Base-by-base conservation (phyloP, 2,797 vertebrate genomes). In the Rhinoraja longicauda region DNA sequence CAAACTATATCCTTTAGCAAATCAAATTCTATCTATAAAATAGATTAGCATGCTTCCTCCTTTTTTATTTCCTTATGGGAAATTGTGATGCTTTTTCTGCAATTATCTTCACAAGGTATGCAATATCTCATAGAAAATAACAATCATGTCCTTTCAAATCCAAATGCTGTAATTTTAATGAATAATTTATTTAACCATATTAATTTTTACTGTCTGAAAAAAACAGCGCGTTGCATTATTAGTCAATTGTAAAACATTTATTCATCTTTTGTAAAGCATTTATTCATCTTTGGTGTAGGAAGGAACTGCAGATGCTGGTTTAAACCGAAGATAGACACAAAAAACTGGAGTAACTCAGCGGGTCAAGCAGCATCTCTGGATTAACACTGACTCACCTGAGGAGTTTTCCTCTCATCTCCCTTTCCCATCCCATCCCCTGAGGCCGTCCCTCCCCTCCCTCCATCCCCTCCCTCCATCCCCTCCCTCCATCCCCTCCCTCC, bases 91-190 rank as follows among this genome's bases (percentile, higher is more conserved):
- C 84, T 64, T 88, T 67, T 86, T 67, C 21, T 88, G 59, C 21
- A 88, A 88, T 64, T 88, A 67, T 64, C 59, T 88, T 5, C 9
- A 24, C n/a, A 21, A 88, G 84, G 88, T 62, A 36, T 88, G n/a
- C 59, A 64, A 17, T 32, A 67, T 10, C 59, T 88, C 84, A 88
- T 67, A 64, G 59, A 94, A 94, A 95, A 95, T 94, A 94, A 96
- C 95, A 96, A 96, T 96, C 96, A 96, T 93, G 95, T 94, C 94
- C 91, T 94, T 95, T 95, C 93, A 88, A 94, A 94, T 96, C 93
- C 94, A 95, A 94, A 96, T 96, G 95, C 95, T 93, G 39, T 67
- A 93, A 95, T 93, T 96, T 96, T 97, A 97, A 97, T 96, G 95
- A 97, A 96, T 96, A 96, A 96, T 95, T 95, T 95, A 94, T 94